Percentiles rank a stretch among this genome's conserved stretches.
phyloP scores from a whole-genome alignment of 2,797 vertebrate species.

The Anabas testudineus region DNA sequence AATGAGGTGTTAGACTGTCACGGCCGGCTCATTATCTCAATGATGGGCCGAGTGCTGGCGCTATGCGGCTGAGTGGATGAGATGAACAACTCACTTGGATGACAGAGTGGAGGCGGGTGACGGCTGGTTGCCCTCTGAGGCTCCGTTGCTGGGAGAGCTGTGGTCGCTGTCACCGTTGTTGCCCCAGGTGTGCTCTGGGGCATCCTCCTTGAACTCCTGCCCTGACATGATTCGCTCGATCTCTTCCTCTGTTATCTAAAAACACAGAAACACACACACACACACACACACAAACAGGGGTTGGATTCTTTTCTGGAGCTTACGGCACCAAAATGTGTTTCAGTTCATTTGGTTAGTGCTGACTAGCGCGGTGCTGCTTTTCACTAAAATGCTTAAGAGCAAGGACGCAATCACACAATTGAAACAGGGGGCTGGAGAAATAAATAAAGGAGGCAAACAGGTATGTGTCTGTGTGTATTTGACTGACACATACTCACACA shows the following conservation, averaged over 20 bases:
- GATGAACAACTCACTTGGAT: constrained; percentile 90
- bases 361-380: constrained; percentile 38
- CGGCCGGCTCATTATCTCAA: constrained; percentile 67
- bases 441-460: constrained; percentile 38
- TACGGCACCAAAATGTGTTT: constrained; percentile 20
- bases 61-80: constrained; percentile 5
- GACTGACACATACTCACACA: constrained; percentile 11
- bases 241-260: constrained; percentile 97
- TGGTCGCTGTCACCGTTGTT: constrained; percentile 98
- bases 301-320: not conserved
- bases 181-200: constrained; percentile 92
- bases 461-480: constrained; percentile 7
- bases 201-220: constrained; percentile 98
- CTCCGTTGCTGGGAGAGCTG: constrained; percentile 96
- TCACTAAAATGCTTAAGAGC: constrained; percentile 52
- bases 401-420: constrained; percentile 60
- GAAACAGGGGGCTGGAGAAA: constrained; percentile 27
- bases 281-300: constrained; percentile 14
- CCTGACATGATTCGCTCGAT: constrained; percentile 99
- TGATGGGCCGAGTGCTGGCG: constrained; percentile 22
- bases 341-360: constrained; percentile 48
- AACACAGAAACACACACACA: constrained; percentile 30
- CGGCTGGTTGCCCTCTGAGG: constrained; percentile 97
- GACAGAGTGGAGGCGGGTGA: constrained; percentile 96
- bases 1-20: constrained; percentile 67